phyloP scores from a whole-genome alignment of 2,113 vertebrate genomes.

The Lophura nycthemera region DNA sequence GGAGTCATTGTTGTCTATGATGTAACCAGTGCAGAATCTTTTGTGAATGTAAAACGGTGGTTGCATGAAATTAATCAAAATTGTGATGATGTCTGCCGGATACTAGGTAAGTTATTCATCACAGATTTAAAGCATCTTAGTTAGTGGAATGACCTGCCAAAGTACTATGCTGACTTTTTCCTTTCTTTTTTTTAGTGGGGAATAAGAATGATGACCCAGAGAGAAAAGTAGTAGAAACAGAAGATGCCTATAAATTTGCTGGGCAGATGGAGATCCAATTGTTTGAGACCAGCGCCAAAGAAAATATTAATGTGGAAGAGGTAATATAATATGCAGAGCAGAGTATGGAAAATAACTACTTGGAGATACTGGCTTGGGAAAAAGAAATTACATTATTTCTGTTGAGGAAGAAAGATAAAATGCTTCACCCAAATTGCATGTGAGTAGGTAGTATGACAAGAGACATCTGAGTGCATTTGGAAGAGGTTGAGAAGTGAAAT shows the following conservation, averaged over 20 bases:
- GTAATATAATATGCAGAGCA: slow-evolving; percentile 67
- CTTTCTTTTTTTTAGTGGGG: slow-evolving; percentile 83
- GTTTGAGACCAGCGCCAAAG: slow-evolving; percentile 99
- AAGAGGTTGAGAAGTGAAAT: neutral
- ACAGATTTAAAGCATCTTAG: neutral
- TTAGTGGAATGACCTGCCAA: neutral
- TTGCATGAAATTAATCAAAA: slow-evolving; percentile 99
- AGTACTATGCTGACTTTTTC: neutral
- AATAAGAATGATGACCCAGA: slow-evolving; percentile 98
- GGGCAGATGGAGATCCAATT: slow-evolving; percentile 98
- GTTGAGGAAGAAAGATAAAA: neutral
- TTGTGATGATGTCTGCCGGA: slow-evolving; percentile 97
- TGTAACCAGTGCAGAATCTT: slow-evolving; percentile 97
- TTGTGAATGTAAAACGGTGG: slow-evolving; percentile 99
- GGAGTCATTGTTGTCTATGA: slow-evolving; percentile 99
- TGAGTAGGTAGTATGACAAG: neutral
- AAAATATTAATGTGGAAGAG: slow-evolving; percentile 99
- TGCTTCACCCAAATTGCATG: neutral
- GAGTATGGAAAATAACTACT: rapidly evolving
- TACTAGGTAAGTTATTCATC: slow-evolving; percentile 86
- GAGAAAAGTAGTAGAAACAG: slow-evolving; percentile 97
- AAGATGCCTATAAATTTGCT: slow-evolving; percentile 97
- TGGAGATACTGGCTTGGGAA: neutral
- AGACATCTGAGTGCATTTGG: neutral
- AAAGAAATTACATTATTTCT: neutral